These are phyloP conservation scores for Platichthys stellatus DNA, from an alignment of 2,113 vertebrate genomes.

Conservation along the genomic window DNA sequence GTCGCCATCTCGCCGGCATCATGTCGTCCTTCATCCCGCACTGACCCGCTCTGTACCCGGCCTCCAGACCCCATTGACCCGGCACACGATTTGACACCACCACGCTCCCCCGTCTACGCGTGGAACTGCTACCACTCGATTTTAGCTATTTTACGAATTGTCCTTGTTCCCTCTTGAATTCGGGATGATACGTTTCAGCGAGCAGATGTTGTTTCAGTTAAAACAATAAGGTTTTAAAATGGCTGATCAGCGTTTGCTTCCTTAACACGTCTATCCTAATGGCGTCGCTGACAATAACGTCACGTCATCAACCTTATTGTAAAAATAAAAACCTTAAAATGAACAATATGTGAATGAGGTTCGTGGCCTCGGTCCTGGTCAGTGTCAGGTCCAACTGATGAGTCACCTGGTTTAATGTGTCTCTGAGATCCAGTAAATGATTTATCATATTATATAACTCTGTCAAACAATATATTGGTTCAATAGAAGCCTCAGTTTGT, in stretches of 20 bases:
- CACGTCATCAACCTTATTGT: background rate
- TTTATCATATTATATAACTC: too few relatives aligned
- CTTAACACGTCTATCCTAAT: background rate
- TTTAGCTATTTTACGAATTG: background rate
- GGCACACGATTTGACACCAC: fast-evolving
- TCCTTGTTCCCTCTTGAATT: background rate
- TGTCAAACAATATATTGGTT: fast-evolving
- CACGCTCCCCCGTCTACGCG: fast-evolving
- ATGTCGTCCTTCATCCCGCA: background rate
- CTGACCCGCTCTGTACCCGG: background rate
- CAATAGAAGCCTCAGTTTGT: background rate
- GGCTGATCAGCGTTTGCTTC: background rate
- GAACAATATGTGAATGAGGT: background rate
- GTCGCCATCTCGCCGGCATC: background rate
- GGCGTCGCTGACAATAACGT: too few relatives aligned
- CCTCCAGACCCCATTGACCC: background rate
- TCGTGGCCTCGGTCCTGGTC: background rate
- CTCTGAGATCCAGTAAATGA: background rate
- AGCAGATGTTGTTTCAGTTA: too few relatives aligned
- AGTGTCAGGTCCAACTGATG: too few relatives aligned
- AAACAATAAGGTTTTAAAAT: background rate
- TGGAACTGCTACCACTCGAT: fast-evolving
- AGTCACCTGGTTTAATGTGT: background rate
- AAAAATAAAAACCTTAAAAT: background rate
- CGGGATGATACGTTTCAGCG: background rate